Conservation (phyloP, 2,113 vertebrate genomes). For the Balaeniceps rex region DNA sequence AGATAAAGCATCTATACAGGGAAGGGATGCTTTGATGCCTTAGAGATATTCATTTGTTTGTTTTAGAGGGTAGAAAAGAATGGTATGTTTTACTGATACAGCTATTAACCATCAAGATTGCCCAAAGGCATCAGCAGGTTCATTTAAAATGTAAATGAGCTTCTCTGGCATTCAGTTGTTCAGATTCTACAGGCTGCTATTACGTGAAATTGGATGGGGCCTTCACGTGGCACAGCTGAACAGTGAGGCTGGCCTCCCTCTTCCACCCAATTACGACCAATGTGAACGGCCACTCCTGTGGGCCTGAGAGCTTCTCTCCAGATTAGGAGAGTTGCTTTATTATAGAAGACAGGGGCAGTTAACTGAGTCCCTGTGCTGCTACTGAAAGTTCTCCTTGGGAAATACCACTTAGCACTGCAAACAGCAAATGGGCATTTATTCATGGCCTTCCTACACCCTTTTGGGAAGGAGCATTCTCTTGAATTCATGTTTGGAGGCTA, state of each 20-base stretch:
- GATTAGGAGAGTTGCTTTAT: neutral
- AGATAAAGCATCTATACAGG: slow-evolving; percentile 25
- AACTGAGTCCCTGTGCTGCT: neutral
- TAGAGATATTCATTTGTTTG: slow-evolving; percentile 52
- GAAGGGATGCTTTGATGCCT: slow-evolving; percentile 5
- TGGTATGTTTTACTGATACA: slow-evolving; percentile 48
- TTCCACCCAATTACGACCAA: neutral
- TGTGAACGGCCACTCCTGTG: neutral
- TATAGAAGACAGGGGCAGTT: neutral
- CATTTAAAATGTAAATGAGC: slow-evolving; percentile 70
- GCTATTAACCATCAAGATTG: slow-evolving; percentile 46
- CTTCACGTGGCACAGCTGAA: slow-evolving; percentile 3
- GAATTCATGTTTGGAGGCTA: neutral
- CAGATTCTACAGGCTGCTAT: slow-evolving; percentile 14
- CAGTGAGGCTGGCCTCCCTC: neutral
- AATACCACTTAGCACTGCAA: neutral
- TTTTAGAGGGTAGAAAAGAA: slow-evolving; percentile 21
- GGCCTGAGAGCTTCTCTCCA: neutral
- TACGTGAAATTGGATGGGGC: slow-evolving; percentile 41
- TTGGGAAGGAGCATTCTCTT: neutral
- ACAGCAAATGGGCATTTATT: neutral
- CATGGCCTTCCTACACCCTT: neutral
- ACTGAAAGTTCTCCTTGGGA: neutral
- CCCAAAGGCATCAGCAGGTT: slow-evolving; percentile 57
- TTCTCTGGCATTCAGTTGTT: neutral